Evolutionary conservation across 2,797 vertebrate species (phyloP), one percentile per base, ranked within the genome.

Genomic region (Aeoliscus strigatus): DNA sequence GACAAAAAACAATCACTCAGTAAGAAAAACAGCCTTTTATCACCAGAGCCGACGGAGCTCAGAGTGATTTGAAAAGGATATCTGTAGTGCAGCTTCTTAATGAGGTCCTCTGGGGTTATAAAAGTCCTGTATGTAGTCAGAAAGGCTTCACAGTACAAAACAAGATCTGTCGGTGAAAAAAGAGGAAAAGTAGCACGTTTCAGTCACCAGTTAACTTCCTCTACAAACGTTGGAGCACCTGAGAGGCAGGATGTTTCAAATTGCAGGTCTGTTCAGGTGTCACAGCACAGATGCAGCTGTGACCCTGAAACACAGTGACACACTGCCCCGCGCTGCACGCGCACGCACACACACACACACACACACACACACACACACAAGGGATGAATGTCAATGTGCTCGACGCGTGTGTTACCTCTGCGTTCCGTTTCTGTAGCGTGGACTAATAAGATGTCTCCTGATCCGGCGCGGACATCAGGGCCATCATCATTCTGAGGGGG

Each of bases 111-210:
- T 0, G 96, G 95, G 36, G 82, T 90, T 76, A 98, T 97, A 65
- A 99, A 99, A 3, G 96, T 99, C 71, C 96, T 87, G 81, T 99
- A 99, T 0, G 96, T 99, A 6, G 96, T 99, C 75, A 99, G 81
- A 73, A 99, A 99, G 67, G 96, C 96, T 89, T 99, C 96, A 63
- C 94, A 98, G 88, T 98, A 99, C 81, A 99, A 80, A 76, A 99
- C 94, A 40, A 97, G 81, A 77, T 97, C 95, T 99, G 69, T 28
- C 41, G 13, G 58, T 15, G 78, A 66, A 60, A 39, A 34, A 49
- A 48, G n/a, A 12, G 14, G 24, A 28, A 51, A 16, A 33, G 36
- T 14, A 44, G 52, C 36, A 46, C 8, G 38, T 62, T 46, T 73
- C 16, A 27, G 14, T 9, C 43, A n/a, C 23, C 13, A 66, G 45